Percentiles rank a stretch among this genome's conserved stretches.
These are phyloP conservation scores for Eumeta japonica DNA, from an alignment of 1,140 invertebrate species.

Conservation along the genomic window DNA sequence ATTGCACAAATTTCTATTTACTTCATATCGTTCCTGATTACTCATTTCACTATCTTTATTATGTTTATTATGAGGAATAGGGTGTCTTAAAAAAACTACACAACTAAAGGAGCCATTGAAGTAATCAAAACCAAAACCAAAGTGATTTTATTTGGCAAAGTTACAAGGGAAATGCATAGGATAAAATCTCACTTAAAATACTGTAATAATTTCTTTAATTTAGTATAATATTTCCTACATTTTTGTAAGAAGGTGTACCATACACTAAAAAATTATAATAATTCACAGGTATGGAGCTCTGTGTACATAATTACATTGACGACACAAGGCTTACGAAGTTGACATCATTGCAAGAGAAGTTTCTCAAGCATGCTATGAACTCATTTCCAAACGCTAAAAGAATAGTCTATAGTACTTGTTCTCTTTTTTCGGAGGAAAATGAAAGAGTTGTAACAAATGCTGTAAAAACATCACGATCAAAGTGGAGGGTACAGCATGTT, in stretches of 20 bases:
- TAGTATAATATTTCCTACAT: too few species aligned
- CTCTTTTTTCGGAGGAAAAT: slow-evolving; percentile 86
- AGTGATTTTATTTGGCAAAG: too few species aligned
- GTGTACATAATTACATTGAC: slow-evolving; percentile 44
- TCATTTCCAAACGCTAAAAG: slow-evolving; percentile 79
- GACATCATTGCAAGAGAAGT: slow-evolving; percentile 78
- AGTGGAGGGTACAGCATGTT: slow-evolving; percentile 64
- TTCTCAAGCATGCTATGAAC: slow-evolving; percentile 82
- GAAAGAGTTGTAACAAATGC: slow-evolving; percentile 80
- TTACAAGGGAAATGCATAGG: too few species aligned
- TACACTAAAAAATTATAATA: neutral
- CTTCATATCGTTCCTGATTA: too few species aligned
- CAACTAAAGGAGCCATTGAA: too few species aligned
- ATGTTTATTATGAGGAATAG: too few species aligned
- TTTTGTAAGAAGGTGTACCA: too few species aligned
- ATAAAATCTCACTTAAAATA: too few species aligned
- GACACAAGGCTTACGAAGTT: slow-evolving; percentile 66
- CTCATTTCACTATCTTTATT: too few species aligned
- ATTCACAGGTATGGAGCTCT: slow-evolving; percentile 43
- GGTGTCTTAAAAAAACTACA: too few species aligned
- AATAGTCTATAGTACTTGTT: slow-evolving; percentile 95
- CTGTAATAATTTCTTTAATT: neutral
- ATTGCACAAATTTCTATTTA: too few species aligned
- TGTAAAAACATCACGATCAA: slow-evolving; percentile 53
- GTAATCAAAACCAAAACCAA: too few species aligned